phyloP scores from a whole-genome alignment of 1,140 invertebrate genomes.

The Bradynema listronoti region DNA sequence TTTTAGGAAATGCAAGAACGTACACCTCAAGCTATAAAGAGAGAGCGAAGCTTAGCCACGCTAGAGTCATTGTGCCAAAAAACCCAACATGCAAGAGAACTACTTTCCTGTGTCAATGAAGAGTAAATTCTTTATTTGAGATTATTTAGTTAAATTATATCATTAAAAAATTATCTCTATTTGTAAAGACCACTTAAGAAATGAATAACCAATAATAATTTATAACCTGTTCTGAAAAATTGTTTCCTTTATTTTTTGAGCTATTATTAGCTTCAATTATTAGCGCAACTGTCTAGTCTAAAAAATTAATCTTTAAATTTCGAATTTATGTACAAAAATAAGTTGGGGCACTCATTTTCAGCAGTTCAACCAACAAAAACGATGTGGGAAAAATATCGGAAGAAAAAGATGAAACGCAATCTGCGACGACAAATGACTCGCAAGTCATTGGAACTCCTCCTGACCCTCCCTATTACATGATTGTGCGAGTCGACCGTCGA shows the following conservation, averaged over 20 bases:
- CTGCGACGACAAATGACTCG: conserved; percentile 5
- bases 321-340: too few relatives aligned
- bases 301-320: too few relatives aligned
- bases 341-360: too few relatives aligned
- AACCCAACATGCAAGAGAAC: conserved; percentile 49
- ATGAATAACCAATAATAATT: too few relatives aligned
- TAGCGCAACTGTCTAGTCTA: too few relatives aligned
- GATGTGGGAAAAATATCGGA: too few relatives aligned
- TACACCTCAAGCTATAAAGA: conserved; percentile 43
- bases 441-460: conserved; percentile 41
- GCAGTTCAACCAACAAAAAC: too few relatives aligned
- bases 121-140: conserved; percentile 19
- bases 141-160: conserved; percentile 36
- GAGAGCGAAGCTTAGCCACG: conserved; percentile 50
- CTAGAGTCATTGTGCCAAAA: conserved; percentile 45
- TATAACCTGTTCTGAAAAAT: too few relatives aligned
- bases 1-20: conserved; percentile 18
- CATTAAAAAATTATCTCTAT: conserved; percentile 28
- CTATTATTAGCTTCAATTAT: too few relatives aligned
- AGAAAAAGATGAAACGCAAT: too few relatives aligned
- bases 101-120: conserved; percentile 1
- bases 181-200: too few relatives aligned
- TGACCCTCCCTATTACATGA: conserved; percentile 52
- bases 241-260: too few relatives aligned
- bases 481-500: conserved; percentile 48